Percentiles rank a stretch among this genome's conserved stretches.
Evolutionary conservation across 2,113 vertebrate genomes (phyloP).

Genomic region (Oreochromis niloticus): DNA sequence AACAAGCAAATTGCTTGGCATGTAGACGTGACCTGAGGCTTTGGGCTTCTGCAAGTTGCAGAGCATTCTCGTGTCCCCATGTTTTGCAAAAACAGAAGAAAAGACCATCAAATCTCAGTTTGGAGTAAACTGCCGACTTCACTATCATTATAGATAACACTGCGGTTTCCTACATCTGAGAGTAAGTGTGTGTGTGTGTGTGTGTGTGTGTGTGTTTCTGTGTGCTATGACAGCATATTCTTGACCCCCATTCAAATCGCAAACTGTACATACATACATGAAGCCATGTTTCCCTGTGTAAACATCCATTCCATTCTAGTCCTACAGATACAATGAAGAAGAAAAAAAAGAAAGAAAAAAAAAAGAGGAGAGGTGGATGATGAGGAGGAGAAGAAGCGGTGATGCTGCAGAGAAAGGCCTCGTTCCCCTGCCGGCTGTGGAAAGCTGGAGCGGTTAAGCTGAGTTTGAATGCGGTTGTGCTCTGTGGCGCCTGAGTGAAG

Average conservation of each 20-base stretch:
- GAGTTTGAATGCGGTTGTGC: conserved; percentile 64
- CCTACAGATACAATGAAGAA: conserved; percentile 45
- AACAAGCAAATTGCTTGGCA: neutral
- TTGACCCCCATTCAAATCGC: conserved; percentile 2
- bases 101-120: neutral
- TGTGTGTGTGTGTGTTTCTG: neutral
- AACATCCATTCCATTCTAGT: conserved; percentile 47
- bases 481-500: conserved; percentile 70
- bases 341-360: neutral
- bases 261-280: conserved; percentile 33
- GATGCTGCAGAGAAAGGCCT: conserved; percentile 35
- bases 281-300: conserved; percentile 48
- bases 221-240: conserved; percentile 37
- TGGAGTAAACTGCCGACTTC: neutral
- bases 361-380: neutral
- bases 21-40: neutral
- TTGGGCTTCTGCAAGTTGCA: neutral
- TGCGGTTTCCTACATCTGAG: neutral
- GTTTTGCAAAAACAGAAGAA: neutral
- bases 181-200: neutral
- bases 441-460: conserved; percentile 38
- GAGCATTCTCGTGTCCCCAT: neutral
- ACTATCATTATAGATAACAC: neutral
- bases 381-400: neutral
- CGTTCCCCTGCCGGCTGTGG: conserved; percentile 36